Evolutionary conservation across 2,797 vertebrate genomes (phyloP).

Genomic region (Pangasius larnaudii): DNA sequence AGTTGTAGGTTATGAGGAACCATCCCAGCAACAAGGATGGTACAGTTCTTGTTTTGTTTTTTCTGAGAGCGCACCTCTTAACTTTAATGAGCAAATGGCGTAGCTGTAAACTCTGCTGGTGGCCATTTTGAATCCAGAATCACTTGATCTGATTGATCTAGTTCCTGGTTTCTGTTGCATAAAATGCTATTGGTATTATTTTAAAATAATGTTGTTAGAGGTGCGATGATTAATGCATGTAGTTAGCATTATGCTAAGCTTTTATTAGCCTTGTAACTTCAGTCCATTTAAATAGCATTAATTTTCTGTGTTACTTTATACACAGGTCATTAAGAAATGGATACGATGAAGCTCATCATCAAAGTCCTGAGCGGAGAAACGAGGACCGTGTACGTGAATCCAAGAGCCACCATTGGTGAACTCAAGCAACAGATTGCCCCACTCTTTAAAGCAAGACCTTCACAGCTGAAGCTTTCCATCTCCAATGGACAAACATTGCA

Average conservation of each 20-base stretch:
- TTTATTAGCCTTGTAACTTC: neutral
- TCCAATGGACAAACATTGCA: constrained; percentile 52
- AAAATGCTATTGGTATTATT: neutral
- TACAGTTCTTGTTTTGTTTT: neutral
- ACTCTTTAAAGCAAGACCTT: fast-evolving
- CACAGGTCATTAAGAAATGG: neutral
- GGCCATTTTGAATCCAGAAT: neutral
- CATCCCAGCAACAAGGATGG: neutral
- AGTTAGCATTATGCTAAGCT: neutral
- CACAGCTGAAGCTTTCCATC: constrained; percentile 52
- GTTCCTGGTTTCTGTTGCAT: neutral
- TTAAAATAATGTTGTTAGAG: neutral
- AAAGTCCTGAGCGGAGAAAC: neutral
- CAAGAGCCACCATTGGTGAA: neutral
- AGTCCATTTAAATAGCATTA: neutral
- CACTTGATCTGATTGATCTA: neutral
- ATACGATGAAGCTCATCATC: constrained; percentile 9
- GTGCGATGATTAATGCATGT: neutral
- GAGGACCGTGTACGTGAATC: neutral
- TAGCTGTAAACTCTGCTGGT: neutral
- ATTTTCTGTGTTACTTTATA: neutral
- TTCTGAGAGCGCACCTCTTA: too few species aligned
- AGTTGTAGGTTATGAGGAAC: neutral
- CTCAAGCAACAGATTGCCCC: neutral
- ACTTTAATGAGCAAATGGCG: neutral